A percentile compares a stretch with the other conserved stretches of the same genome.
Conservation (phyloP, 2,797 vertebrate genomes). For the Siniperca undulata region DNA sequence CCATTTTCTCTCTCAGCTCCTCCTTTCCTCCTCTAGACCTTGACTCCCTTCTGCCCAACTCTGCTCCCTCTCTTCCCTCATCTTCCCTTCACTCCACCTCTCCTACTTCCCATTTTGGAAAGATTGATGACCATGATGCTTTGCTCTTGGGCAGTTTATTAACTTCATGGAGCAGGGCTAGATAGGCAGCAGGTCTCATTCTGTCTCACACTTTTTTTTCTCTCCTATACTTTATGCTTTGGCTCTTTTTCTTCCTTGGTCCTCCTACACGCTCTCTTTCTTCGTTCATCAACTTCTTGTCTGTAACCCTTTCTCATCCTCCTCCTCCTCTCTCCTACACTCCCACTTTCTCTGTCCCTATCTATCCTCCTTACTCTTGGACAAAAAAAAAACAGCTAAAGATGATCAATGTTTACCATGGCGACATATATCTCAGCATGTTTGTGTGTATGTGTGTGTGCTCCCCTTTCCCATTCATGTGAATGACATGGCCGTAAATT, state of each 20-base stretch:
- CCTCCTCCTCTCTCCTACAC: not conserved
- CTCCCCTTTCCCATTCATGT: constrained; percentile 41
- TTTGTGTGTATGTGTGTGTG: constrained; percentile 23
- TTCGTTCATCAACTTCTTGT: constrained; percentile 19
- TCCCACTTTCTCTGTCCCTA: not conserved
- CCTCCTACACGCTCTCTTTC: not conserved
- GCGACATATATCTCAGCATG: constrained; percentile 56
- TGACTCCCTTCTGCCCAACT: constrained; percentile 68
- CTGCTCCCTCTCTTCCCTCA: constrained; percentile 8
- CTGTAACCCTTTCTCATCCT: constrained; percentile 1
- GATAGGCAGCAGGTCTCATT: constrained; percentile 52
- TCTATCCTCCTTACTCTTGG: constrained; percentile 15
- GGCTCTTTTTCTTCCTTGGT: constrained; percentile 4
- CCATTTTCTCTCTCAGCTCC: constrained; percentile 40
- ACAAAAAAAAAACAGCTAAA: constrained; percentile 23
- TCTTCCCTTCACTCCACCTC: constrained; percentile 36
- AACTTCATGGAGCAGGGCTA: constrained; percentile 69
- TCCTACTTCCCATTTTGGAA: constrained; percentile 67
- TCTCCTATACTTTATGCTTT: constrained; percentile 37
- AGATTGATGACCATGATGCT: constrained; percentile 80
- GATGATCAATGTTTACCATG: constrained; percentile 53
- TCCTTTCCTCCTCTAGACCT: constrained; percentile 59
- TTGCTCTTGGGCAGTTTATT: constrained; percentile 79
- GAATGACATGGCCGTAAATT: constrained; percentile 80
- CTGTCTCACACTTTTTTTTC: constrained; percentile 24